Base-by-base conservation (phyloP, 2,113 vertebrate species). In the Abramis brama region DNA sequence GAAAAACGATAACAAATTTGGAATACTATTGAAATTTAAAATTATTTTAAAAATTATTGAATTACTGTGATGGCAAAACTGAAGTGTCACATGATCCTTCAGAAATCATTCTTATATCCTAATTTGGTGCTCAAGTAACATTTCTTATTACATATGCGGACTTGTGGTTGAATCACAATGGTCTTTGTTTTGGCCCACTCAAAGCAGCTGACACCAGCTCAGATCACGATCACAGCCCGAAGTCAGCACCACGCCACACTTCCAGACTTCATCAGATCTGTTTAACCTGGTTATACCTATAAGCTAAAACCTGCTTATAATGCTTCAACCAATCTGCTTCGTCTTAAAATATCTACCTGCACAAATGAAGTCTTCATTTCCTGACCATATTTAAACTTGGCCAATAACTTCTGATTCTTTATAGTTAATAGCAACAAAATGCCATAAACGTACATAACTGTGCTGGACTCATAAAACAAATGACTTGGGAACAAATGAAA, bases 151-250 rank as follows among this genome's bases (percentile, higher is more conserved):
- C 21, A 17, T 55, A 68, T 57, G 75, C 15, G 27, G 23, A 33
- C 43, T 75, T 30, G 45, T 66, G 12, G 50, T 17, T 47, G 50
- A 68, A 15, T 78, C 60, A 85, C 74, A 66, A 66, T 66, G 64
- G 27, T 76, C 74, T 78, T 78, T 85, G 74, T 85, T 52, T 64
- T 85, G 83, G 60, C 83, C 74, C 64, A 85, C 75, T 79, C 62
- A 66, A 73, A 79, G 30, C 30, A 64, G 30, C 83, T 85, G 83
- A 47, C 62, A 23, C 36, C n/a, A 70, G 13, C 12, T 50, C 30
- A 78, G 25, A 68, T 47, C 76, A 79, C 33, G 57, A 79, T 85
- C 84, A 47, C n/a, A 33, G 43, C 19, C n/a, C 59, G 43, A 79
- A 23, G 36, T 12, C 43, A 36, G 25, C 27, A 64, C 3, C 27